phyloP scores from a whole-genome alignment of 2,113 vertebrate genomes.

The Cephalopholis sonnerati region DNA sequence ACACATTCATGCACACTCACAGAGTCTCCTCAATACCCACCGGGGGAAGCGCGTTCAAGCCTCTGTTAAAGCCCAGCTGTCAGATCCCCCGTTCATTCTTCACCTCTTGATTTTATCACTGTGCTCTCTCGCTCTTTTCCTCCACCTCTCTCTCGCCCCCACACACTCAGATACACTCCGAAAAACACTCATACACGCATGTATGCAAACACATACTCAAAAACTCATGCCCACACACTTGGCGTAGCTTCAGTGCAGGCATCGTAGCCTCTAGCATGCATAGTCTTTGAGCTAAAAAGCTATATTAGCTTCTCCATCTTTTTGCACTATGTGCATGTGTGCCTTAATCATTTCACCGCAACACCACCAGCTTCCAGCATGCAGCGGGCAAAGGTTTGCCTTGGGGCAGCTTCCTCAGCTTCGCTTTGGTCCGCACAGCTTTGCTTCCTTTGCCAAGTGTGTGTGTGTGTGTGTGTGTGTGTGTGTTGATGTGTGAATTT shows the following conservation, averaged over 20 bases:
- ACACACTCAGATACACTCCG: conserved; percentile 12
- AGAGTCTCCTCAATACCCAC: conserved; percentile 6
- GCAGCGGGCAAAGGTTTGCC: conserved; percentile 34
- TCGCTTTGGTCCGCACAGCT: conserved; percentile 8
- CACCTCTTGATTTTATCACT: conserved; percentile 34
- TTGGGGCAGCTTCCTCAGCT: not conserved
- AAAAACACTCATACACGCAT: conserved; percentile 8
- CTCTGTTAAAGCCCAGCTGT: conserved; percentile 44
- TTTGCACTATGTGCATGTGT: conserved; percentile 1
- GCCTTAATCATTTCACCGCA: conserved; percentile 19
- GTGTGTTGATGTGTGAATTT: not conserved
- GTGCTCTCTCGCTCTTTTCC: not conserved
- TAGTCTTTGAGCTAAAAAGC: conserved; percentile 31
- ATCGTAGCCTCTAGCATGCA: conserved; percentile 12
- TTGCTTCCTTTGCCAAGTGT: not conserved
- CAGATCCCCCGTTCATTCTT: conserved; percentile 15
- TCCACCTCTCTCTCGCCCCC: conserved; percentile 49
- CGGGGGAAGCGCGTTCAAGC: conserved; percentile 13
- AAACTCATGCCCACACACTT: conserved; percentile 47
- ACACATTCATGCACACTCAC: conserved; percentile 3
- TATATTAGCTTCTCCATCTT: conserved; percentile 22
- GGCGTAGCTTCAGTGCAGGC: conserved; percentile 2
- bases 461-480: conserved; percentile 5
- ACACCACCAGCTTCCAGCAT: conserved; percentile 8
- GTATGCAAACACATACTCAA: conserved; percentile 8